phyloP scores from a whole-genome alignment of 2,113 vertebrate species.

The Nibea albiflora region DNA sequence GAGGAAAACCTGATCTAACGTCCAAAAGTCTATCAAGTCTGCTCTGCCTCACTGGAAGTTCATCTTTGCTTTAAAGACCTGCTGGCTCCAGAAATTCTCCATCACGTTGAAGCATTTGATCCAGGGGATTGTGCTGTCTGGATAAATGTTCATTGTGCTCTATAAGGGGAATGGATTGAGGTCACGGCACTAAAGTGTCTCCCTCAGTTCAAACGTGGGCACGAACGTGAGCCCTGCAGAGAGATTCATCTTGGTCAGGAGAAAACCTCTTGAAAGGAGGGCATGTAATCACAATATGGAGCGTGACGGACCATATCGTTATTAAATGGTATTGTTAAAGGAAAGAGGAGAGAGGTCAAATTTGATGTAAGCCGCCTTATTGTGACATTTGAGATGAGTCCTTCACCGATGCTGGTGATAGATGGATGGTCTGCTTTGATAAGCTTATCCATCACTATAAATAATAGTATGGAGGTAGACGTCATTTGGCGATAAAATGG shows the following conservation, averaged over 20 bases:
- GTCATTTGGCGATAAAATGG: conserved; percentile 12
- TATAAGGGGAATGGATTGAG: conserved; percentile 66
- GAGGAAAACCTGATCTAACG: conserved; percentile 27
- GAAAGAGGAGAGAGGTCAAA: conserved; percentile 76
- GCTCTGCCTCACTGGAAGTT: conserved; percentile 28
- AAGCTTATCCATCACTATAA: conserved; percentile 64
- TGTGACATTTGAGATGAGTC: conserved; percentile 70
- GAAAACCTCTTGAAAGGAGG: conserved; percentile 75
- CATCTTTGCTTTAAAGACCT: conserved; percentile 53
- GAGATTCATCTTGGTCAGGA: conserved; percentile 82
- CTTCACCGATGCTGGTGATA: conserved; percentile 63
- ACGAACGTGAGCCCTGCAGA: conserved; percentile 56
- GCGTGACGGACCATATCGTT: conserved; percentile 80
- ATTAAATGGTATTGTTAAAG: conserved; percentile 80
- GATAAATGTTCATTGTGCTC: conserved; percentile 70
- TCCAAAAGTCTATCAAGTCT: conserved; percentile 29
- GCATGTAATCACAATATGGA: conserved; percentile 80
- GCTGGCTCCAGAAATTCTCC: conserved; percentile 64
- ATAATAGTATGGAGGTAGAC: conserved; percentile 38
- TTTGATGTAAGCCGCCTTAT: conserved; percentile 72
- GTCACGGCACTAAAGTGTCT: conserved; percentile 79
- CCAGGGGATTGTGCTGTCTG: conserved; percentile 72
- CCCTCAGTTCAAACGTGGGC: conserved; percentile 81
- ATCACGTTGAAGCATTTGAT: conserved; percentile 68
- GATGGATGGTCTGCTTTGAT: conserved; percentile 67